phyloP scores from a whole-genome alignment of 92 coral and sea anemone genomes.

The Heteractis magnifica region DNA sequence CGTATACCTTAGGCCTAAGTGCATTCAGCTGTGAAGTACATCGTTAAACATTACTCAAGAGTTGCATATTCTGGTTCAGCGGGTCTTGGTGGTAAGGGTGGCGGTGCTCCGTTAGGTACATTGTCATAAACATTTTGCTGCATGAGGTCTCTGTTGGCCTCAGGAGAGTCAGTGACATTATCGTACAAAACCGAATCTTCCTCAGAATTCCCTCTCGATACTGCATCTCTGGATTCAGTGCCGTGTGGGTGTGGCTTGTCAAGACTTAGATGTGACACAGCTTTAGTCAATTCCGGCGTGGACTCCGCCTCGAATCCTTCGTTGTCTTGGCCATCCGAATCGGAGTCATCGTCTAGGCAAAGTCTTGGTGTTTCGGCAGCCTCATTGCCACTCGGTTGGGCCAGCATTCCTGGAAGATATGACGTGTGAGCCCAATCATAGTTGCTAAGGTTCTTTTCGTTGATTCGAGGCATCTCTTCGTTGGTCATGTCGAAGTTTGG shows the following conservation, averaged over 20 bases:
- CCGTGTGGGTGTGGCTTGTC: neutral
- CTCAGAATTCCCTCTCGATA: neutral
- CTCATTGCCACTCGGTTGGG: slow-evolving; percentile 8
- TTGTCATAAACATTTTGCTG: slow-evolving; percentile 42
- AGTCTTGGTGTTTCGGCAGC: slow-evolving; percentile 17
- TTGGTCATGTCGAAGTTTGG: slow-evolving; percentile 63
- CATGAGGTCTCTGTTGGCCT: slow-evolving; percentile 17
- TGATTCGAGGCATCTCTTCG: slow-evolving; percentile 51
- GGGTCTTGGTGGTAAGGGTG: neutral
- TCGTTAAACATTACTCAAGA: neutral
- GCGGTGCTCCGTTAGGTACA: slow-evolving; percentile 10
- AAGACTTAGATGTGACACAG: slow-evolving; percentile 26
- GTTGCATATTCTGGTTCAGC: neutral
- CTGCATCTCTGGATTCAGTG: neutral
- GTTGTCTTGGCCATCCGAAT: slow-evolving; percentile 26
- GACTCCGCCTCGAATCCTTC: slow-evolving; percentile 18
- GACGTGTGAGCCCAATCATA: slow-evolving; percentile 76
- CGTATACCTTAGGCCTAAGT: too few species aligned
- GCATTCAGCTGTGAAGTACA: too few species aligned
- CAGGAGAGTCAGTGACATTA: neutral
- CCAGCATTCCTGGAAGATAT: slow-evolving; percentile 53
- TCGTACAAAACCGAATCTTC: neutral
- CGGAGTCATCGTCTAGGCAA: slow-evolving; percentile 34
- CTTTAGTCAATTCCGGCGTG: neutral
- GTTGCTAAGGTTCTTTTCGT: slow-evolving; percentile 55